Conservation (phyloP, 2,888 invertebrate genomes). For the Ormyrus nitidulus region DNA sequence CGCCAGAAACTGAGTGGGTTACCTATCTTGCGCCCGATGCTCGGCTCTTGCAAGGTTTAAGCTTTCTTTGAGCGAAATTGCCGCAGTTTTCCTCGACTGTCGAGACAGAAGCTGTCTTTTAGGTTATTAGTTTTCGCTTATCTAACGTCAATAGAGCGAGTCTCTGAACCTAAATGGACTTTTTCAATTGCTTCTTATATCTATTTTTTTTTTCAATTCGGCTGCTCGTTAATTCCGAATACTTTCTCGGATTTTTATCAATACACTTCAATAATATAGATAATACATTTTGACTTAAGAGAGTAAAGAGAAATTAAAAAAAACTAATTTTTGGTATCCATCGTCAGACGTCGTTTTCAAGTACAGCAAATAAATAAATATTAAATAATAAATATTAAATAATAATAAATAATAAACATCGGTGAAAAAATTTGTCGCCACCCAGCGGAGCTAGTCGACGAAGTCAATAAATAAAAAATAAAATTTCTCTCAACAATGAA, state of each 20-base stretch:
- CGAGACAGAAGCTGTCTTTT: neutral
- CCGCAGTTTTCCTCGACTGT: slow-evolving; percentile 13
- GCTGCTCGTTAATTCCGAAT: neutral
- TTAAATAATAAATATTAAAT: no score
- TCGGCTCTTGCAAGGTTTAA: neutral
- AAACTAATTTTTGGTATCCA: no score
- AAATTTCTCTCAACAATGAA: neutral
- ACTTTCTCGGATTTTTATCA: neutral
- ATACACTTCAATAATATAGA: no score
- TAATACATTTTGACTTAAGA: no score
- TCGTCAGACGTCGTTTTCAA: no score
- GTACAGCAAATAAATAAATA: no score
- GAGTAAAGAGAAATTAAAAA: no score
- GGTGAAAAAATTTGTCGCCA: no score
- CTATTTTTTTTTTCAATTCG: neutral
- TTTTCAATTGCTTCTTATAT: slow-evolving; percentile 18
- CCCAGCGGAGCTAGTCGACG: neutral
- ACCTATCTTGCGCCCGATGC: neutral
- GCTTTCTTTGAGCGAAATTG: slow-evolving; percentile 15
- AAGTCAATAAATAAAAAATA: neutral
- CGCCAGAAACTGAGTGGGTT: no score
- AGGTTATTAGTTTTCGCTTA: slow-evolving; percentile 49
- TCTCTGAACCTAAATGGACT: slow-evolving; percentile 9
- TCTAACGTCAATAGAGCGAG: slow-evolving; percentile 43
- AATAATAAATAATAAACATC: no score